Conservation (phyloP, 1,140 invertebrate species). For the Caenorhabditis inopinata region DNA sequence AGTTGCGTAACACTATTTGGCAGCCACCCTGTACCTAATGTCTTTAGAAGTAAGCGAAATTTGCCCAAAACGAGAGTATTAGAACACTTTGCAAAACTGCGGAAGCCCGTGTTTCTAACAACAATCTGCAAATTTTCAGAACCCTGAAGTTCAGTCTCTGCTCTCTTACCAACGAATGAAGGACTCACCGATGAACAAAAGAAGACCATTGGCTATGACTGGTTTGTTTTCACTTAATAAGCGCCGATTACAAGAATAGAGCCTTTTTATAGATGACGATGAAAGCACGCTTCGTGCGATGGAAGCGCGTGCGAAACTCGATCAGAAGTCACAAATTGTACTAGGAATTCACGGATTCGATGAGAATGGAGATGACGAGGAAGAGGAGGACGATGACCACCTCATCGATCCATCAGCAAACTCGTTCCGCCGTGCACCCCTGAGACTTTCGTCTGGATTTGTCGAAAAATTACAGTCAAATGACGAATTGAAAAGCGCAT, state of each 20-base stretch:
- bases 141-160: conserved; percentile 16
- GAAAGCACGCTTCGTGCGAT: conserved; percentile 31
- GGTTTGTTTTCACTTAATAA: neutral
- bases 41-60: no score
- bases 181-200: conserved; percentile 6
- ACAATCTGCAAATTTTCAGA: neutral
- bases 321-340: conserved; percentile 41
- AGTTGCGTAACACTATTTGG: no score
- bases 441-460: neutral
- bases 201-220: conserved; percentile 9
- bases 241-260: no score
- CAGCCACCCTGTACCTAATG: no score
- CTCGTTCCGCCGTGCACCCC: conserved; percentile 24
- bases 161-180: conserved; percentile 8
- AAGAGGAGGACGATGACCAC: conserved; percentile 26
- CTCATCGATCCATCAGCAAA: conserved; percentile 5
- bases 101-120: no score
- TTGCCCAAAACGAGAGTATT: no score
- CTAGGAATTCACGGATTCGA: conserved; percentile 38
- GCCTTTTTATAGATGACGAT: conserved; percentile 19
- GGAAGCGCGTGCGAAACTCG: conserved; percentile 25
- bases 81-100: neutral
- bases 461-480: conserved; percentile 16
- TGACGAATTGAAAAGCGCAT: conserved; percentile 35
- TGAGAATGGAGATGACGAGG: conserved; percentile 29